Evolutionary conservation across 2,888 invertebrate genomes (phyloP).

Genomic region (Torymus texanus): DNA sequence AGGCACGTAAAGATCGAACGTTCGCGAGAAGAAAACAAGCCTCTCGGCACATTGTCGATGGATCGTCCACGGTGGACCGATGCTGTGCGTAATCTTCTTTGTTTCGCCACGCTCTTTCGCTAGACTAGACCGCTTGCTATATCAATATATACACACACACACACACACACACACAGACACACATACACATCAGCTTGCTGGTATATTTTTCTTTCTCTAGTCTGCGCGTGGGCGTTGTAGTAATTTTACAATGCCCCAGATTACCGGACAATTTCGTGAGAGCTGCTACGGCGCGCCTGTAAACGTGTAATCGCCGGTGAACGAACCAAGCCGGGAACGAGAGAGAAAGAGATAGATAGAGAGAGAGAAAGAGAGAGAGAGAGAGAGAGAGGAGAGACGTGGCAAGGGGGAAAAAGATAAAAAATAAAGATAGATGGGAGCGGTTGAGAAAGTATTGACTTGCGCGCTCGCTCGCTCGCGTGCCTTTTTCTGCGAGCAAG

Average conservation of each 20-base stretch:
- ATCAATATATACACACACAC: too few species aligned
- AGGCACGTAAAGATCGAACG: conserved; percentile 28
- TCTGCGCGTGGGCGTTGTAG: conserved; percentile 6
- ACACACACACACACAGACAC: too few species aligned
- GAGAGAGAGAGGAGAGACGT: conserved; percentile 3
- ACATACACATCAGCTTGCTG: too few species aligned
- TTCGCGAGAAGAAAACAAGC: conserved; percentile 23
- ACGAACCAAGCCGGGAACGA: conserved; percentile 44
- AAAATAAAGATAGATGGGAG: conserved; percentile 52
- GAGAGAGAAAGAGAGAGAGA: background rate
- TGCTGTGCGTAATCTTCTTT: conserved; percentile 62
- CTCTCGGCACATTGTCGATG: conserved; percentile 7
- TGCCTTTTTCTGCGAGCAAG: conserved; percentile 50
- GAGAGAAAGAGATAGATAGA: background rate
- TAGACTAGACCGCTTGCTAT: conserved; percentile 4
- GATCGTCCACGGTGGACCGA: conserved; percentile 54
- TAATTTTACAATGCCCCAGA: conserved; percentile 62
- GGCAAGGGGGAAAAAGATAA: conserved; percentile 8
- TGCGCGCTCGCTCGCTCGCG: background rate
- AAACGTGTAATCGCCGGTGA: conserved; percentile 60
- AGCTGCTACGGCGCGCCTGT: conserved; percentile 47
- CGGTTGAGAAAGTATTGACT: conserved; percentile 52
- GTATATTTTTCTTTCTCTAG: conserved; percentile 51
- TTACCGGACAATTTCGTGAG: conserved; percentile 61
- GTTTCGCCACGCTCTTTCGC: conserved; percentile 57